Base-by-base conservation (phyloP, 1,140 invertebrate genomes). In the Nasonia vitripennis region DNA sequence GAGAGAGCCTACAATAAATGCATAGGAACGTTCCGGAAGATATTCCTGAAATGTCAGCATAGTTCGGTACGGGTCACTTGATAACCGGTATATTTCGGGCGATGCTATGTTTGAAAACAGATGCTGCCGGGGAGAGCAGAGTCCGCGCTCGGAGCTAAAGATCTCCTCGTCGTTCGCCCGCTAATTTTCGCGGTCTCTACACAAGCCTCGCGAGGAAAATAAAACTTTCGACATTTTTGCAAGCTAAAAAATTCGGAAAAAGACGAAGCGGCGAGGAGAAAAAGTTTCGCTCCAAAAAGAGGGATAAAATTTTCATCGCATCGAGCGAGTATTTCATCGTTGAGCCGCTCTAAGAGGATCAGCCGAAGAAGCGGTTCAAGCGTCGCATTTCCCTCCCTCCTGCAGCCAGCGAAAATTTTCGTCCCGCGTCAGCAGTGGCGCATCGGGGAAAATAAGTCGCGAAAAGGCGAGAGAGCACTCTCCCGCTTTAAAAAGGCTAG, bases 21-120 rank as follows among this genome's bases (percentile, higher is more conserved):
- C 79, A 85, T 85, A 77, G 78, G 78, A 78, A 86, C 80, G 80
- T 31, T 73, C 14, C 67, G 34, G 73, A 51, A 86, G 85, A 86
- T 86, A 86, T 82, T 86, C 85, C 75, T 78, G 75, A 86, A 86
- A 86, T 83, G 85, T 82, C 80, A 83, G 85, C 80, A 86, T 86
- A 86, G 80, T 86, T 86, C 74, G 80, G 55, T 73, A 45, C 85
- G 75, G 80, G 85, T 86, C 80, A 82, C 80, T 86, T 78, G 85
- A 86, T 86, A 86, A 86, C 67, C 41, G 27, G 68, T 78, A 75
- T 86, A 86, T 86, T 80, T 86, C 68, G 70, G 85, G 17, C 67
- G 9, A 31, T 68, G 45, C 80, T 86, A 78, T 86, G 80, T 86
- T 83, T 86, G 75, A 86, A 86, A 86, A 86, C 80, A 86, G 73